These are phyloP conservation scores for Drosophila arizonae DNA, from an alignment of 1,140 invertebrate species.

Conservation along the genomic window DNA sequence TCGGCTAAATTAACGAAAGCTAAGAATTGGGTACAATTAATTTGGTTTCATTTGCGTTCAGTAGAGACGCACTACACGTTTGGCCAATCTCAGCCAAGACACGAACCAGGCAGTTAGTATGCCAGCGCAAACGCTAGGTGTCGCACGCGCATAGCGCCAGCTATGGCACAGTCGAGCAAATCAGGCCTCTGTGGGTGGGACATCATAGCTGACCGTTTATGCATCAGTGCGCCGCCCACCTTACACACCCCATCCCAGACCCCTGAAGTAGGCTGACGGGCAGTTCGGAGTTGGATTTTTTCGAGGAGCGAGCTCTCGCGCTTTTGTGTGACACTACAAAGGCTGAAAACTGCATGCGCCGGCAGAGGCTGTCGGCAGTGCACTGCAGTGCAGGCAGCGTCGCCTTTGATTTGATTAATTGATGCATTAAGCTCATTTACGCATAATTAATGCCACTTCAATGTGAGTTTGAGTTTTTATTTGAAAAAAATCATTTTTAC, in stretches of 20 bases:
- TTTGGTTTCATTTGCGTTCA: too few relatives aligned
- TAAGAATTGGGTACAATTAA: too few relatives aligned
- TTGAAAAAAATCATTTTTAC: slow-evolving; percentile 44
- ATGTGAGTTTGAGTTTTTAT: slow-evolving; percentile 47
- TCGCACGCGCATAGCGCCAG: background rate
- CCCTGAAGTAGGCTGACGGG: slow-evolving; percentile 19
- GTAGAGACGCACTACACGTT: background rate
- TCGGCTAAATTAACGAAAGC: background rate
- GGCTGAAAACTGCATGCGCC: slow-evolving; percentile 48
- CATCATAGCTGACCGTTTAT: slow-evolving; percentile 8
- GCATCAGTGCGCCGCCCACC: background rate
- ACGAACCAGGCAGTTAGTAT: background rate
- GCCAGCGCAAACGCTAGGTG: background rate
- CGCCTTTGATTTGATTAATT: slow-evolving; percentile 78
- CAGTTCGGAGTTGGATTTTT: slow-evolving; percentile 34
- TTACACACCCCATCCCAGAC: background rate
- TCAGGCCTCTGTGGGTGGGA: background rate
- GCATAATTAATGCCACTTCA: slow-evolving; percentile 76
- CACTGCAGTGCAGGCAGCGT: slow-evolving; percentile 24
- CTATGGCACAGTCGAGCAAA: background rate
- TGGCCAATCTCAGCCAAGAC: background rate
- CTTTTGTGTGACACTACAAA: slow-evolving; percentile 73
- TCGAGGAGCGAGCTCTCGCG: slow-evolving; percentile 60
- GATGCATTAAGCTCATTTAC: slow-evolving; percentile 80
- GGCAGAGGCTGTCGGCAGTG: background rate